Conservation (phyloP, 2,797 vertebrate genomes). For the Xiphophorus birchmanni region DNA sequence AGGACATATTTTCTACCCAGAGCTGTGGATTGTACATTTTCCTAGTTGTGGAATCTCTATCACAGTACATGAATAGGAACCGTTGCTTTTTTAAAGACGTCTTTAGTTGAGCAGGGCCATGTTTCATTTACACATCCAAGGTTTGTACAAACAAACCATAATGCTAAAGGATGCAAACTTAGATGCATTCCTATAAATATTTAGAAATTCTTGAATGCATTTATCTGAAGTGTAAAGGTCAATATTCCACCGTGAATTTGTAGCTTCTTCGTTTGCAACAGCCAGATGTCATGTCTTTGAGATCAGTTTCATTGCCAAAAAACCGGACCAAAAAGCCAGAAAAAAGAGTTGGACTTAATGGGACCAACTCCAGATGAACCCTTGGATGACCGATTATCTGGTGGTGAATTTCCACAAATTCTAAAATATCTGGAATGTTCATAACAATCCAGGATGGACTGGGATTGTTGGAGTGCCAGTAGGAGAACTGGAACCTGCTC, state of each 20-base stretch:
- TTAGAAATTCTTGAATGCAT: background rate
- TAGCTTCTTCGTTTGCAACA: background rate
- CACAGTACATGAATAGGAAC: background rate
- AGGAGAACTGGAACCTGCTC: constrained; percentile 39
- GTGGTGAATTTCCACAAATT: background rate
- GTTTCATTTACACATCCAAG: background rate
- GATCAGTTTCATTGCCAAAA: background rate
- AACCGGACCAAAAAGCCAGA: background rate
- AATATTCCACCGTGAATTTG: background rate
- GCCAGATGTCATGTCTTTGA: background rate
- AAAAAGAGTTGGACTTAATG: background rate
- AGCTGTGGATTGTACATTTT: background rate
- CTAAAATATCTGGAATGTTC: background rate
- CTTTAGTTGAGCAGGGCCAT: background rate
- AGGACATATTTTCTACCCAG: background rate
- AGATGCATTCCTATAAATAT: background rate
- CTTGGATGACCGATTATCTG: background rate
- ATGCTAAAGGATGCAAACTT: background rate
- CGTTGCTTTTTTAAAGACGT: background rate
- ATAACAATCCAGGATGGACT: constrained; percentile 55
- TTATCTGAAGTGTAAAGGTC: background rate
- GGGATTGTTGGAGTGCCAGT: constrained; percentile 34
- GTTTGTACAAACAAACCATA: background rate
- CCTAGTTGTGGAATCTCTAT: background rate
- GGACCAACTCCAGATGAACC: background rate